A percentile compares a stretch with the other conserved stretches of the same genome.
These are phyloP conservation scores for Acanthosoma haemorrhoidale DNA, from an alignment of 2,888 invertebrate genomes.

Conservation along the genomic window DNA sequence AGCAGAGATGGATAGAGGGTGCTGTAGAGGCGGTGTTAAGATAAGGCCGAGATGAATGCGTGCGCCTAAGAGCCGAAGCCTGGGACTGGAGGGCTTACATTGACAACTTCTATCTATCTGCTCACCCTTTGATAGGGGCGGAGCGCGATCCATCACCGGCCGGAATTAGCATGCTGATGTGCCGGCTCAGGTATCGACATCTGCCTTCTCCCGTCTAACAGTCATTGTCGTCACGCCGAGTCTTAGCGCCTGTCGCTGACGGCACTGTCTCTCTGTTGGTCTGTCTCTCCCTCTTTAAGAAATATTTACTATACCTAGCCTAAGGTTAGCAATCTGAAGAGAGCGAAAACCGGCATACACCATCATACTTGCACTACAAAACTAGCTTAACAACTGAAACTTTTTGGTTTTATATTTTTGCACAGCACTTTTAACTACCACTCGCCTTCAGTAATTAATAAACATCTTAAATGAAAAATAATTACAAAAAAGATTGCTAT, in stretches of 20 bases:
- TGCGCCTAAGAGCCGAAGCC: slow-evolving; percentile 24
- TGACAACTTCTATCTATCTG: slow-evolving; percentile 40
- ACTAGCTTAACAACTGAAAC: too few relatives aligned
- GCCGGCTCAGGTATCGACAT: slow-evolving; percentile 15
- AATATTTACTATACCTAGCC: too few relatives aligned
- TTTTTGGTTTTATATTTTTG: too few relatives aligned
- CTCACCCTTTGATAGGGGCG: slow-evolving; percentile 36
- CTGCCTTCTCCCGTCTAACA: not conserved
- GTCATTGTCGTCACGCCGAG: too few relatives aligned
- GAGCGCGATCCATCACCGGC: slow-evolving; percentile 25
- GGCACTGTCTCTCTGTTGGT: too few relatives aligned
- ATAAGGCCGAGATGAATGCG: slow-evolving; percentile 39
- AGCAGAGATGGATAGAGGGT: slow-evolving; percentile 33
- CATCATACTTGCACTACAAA: too few relatives aligned
- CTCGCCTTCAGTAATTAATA: too few relatives aligned
- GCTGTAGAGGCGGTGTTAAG: slow-evolving; percentile 33
- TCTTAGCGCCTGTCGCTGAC: slow-evolving; percentile 5
- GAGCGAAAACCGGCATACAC: too few relatives aligned
- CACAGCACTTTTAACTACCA: too few relatives aligned
- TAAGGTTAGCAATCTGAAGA: too few relatives aligned
- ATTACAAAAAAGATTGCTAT: too few relatives aligned
- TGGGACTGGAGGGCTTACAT: slow-evolving; percentile 32
- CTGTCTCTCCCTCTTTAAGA: not conserved
- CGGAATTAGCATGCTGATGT: slow-evolving; percentile 25
- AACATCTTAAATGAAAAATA: too few relatives aligned